A percentile compares a stretch with the other conserved stretches of the same genome.
Conservation (phyloP, 2,888 invertebrate species). For the Meiosimyza platycephala region DNA sequence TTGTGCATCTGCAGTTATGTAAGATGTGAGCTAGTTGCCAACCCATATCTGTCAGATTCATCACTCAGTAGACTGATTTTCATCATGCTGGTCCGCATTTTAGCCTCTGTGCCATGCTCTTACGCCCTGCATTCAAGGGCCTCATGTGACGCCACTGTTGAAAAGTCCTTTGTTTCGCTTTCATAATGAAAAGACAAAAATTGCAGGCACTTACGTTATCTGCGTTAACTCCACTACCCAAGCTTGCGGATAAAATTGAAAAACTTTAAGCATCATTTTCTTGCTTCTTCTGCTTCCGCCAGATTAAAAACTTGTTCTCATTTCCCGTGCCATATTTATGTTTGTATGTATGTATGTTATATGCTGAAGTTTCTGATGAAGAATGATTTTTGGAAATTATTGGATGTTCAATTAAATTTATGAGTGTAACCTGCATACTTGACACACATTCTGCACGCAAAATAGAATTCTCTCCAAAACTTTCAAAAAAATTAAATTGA, state of each 20-base stretch:
- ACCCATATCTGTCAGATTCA: not conserved
- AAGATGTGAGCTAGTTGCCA: not conserved
- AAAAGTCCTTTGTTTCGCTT: conserved; percentile 29
- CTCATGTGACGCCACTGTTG: conserved; percentile 12
- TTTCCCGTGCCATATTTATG: not conserved
- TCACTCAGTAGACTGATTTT: not conserved
- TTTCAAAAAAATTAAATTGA: conserved; percentile 9
- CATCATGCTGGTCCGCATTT: not conserved
- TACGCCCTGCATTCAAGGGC: not conserved
- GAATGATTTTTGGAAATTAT: conserved; percentile 42
- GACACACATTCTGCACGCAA: conserved; percentile 27
- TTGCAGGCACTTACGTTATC: conserved; percentile 12
- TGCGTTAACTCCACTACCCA: not conserved
- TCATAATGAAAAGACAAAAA: conserved; percentile 35
- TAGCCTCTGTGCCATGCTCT: not conserved
- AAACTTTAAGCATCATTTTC: conserved; percentile 25
- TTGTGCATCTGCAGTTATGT: not conserved
- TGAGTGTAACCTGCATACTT: conserved; percentile 33
- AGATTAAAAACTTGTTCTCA: too few relatives aligned
- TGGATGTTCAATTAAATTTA: conserved; percentile 42
- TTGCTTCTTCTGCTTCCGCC: not conserved
- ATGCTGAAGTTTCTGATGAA: conserved; percentile 31
- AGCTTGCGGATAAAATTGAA: conserved; percentile 23
- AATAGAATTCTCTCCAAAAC: conserved; percentile 9
- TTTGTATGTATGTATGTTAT: not conserved